These are phyloP conservation scores for Volucella bombylans DNA, from an alignment of 2,888 invertebrate species.

Conservation along the genomic window DNA sequence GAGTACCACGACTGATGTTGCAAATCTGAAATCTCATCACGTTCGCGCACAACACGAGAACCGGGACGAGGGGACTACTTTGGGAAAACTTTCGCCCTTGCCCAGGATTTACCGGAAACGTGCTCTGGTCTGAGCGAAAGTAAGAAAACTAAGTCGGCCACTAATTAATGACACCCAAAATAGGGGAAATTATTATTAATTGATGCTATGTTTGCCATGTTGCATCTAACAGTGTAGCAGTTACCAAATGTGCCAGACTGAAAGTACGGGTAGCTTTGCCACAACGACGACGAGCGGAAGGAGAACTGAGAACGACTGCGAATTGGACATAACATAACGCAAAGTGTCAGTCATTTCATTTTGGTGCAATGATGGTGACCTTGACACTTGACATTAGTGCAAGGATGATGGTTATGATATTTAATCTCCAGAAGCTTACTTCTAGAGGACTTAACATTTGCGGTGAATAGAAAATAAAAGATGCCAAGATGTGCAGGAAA, in stretches of 20 bases:
- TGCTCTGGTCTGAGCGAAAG: slow-evolving; percentile 13
- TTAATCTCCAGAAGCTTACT: too few relatives aligned
- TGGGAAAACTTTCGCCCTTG: slow-evolving; percentile 51
- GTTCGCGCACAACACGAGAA: slow-evolving; percentile 37
- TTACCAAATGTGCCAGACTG: slow-evolving; percentile 15
- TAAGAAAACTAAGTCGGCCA: slow-evolving; percentile 42
- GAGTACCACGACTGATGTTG: not conserved
- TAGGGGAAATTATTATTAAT: slow-evolving; percentile 66
- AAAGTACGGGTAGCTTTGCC: not conserved
- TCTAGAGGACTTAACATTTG: too few relatives aligned
- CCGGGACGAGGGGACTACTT: slow-evolving; percentile 6
- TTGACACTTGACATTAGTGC: not conserved
- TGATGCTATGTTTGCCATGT: slow-evolving; percentile 63
- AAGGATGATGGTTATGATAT: too few relatives aligned
- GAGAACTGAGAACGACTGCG: too few relatives aligned
- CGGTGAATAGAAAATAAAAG: too few relatives aligned
- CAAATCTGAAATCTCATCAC: slow-evolving; percentile 62
- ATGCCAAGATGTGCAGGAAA: slow-evolving; percentile 6
- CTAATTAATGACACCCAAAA: slow-evolving; percentile 65
- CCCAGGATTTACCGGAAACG: slow-evolving; percentile 38
- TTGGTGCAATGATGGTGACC: not conserved
- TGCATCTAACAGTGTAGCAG: slow-evolving; percentile 51
- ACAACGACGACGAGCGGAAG: not conserved
- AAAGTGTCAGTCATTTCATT: not conserved
- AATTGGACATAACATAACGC: too few relatives aligned